Percentiles rank a stretch among this genome's conserved stretches.
These are phyloP conservation scores for Germaria angustata DNA, from an alignment of 2,888 invertebrate genomes.

Conservation along the genomic window DNA sequence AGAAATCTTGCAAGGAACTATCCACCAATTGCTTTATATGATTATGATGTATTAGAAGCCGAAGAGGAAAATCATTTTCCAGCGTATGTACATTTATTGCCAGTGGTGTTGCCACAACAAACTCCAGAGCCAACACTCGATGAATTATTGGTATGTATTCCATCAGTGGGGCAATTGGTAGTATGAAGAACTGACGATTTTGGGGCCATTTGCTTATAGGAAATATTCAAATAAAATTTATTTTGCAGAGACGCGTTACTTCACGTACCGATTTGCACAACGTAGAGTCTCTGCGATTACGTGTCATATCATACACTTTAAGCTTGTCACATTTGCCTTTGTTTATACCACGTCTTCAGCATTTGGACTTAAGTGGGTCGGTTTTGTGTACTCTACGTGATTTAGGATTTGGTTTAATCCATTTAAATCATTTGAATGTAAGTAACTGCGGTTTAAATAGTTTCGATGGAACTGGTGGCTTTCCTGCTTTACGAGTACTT, in stretches of 20 bases:
- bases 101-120: slow-evolving; percentile 80
- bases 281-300: slow-evolving; percentile 83
- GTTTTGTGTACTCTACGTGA: slow-evolving; percentile 85
- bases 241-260: slow-evolving; percentile 79
- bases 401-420: slow-evolving; percentile 84
- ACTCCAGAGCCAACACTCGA: slow-evolving; percentile 83
- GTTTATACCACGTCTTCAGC: slow-evolving; percentile 83
- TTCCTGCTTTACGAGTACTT: slow-evolving; percentile 83
- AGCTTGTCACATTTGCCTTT: slow-evolving; percentile 84
- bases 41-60: slow-evolving; percentile 73
- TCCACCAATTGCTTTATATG: slow-evolving; percentile 70
- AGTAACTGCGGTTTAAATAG: slow-evolving; percentile 84
- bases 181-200: too few relatives aligned
- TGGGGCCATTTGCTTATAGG: too few relatives aligned
- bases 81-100: slow-evolving; percentile 81
- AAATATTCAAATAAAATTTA: too few relatives aligned
- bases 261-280: slow-evolving; percentile 80
- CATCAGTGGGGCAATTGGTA: too few relatives aligned
- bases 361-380: slow-evolving; percentile 85
- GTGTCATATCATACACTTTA: slow-evolving; percentile 84
- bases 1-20: slow-evolving; percentile 46
- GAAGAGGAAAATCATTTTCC: slow-evolving; percentile 76
- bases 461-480: slow-evolving; percentile 85
- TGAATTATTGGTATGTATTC: slow-evolving; percentile 82
- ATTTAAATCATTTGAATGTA: slow-evolving; percentile 81